These are phyloP conservation scores for Calyptomena viridis DNA, from an alignment of 2,113 vertebrate genomes.

Conservation along the genomic window DNA sequence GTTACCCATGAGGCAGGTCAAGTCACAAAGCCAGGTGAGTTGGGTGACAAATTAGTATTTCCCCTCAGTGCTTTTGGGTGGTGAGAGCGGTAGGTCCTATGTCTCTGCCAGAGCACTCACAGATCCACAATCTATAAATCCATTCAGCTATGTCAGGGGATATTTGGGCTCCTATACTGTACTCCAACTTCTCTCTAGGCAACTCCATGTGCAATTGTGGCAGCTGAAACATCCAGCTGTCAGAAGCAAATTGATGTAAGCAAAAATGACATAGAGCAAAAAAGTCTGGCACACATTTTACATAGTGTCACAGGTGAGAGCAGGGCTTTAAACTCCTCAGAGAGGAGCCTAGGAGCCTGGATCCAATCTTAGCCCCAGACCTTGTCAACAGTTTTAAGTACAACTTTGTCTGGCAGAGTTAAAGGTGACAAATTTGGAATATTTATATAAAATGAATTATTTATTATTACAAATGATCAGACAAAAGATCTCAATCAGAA, in stretches of 20 bases:
- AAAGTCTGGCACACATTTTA: not conserved
- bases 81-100: not conserved
- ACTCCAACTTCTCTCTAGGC: not conserved
- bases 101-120: not conserved
- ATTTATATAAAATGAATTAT: not conserved
- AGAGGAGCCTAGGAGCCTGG: not conserved
- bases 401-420: not conserved
- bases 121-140: not conserved
- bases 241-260: not conserved
- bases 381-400: not conserved
- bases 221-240: not conserved
- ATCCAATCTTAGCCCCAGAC: not conserved
- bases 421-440: not conserved
- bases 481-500: not conserved
- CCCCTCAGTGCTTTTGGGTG: not conserved
- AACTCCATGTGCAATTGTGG: not conserved
- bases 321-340: not conserved
- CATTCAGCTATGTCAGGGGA: not conserved
- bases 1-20: not conserved
- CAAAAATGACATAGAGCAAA: not conserved
- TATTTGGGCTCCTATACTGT: not conserved
- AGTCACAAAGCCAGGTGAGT: not conserved
- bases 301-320: not conserved
- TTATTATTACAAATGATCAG: not conserved
- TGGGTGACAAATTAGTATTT: not conserved